A percentile compares a stretch with the other conserved stretches of the same genome.
Conservation (phyloP, 2,888 invertebrate genomes). For the Opisthograptis luteolata region DNA sequence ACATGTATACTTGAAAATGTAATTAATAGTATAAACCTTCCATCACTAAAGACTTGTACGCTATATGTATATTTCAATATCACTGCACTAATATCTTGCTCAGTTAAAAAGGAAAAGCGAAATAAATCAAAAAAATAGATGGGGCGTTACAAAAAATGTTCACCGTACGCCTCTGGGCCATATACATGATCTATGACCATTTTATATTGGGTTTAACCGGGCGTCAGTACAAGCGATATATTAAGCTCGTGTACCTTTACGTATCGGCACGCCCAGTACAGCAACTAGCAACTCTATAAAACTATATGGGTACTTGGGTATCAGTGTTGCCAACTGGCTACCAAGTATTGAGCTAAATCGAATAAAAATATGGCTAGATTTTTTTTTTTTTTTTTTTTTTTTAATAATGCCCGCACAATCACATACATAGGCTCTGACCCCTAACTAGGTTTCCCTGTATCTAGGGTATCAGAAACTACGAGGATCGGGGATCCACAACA, state of each 20-base stretch:
- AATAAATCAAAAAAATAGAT: constrained; percentile 34
- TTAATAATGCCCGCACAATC: no score
- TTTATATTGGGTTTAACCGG: constrained; percentile 58
- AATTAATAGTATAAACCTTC: no score
- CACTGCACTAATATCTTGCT: not conserved
- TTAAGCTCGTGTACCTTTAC: constrained; percentile 55
- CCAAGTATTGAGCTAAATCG: no score
- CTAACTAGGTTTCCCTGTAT: no score
- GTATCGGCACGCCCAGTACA: constrained; percentile 46
- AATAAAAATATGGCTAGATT: no score
- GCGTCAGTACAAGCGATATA: constrained; percentile 63
- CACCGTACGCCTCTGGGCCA: constrained; percentile 33
- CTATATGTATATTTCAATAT: not conserved
- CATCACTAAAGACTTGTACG: no score
- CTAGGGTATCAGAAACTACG: no score
- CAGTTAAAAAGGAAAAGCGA: constrained; percentile 23
- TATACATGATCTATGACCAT: constrained; percentile 43
- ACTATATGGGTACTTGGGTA: constrained; percentile 32
- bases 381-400: no score
- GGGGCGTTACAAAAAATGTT: constrained; percentile 31
- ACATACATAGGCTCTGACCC: no score
- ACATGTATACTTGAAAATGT: no score
- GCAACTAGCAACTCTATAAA: constrained; percentile 46
- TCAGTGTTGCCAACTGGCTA: no score
- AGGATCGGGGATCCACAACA: no score